Evolutionary conservation across 1,140 invertebrate species (phyloP), one percentile per base, ranked within the genome.

Genomic region (Aphaenogaster rudis): DNA sequence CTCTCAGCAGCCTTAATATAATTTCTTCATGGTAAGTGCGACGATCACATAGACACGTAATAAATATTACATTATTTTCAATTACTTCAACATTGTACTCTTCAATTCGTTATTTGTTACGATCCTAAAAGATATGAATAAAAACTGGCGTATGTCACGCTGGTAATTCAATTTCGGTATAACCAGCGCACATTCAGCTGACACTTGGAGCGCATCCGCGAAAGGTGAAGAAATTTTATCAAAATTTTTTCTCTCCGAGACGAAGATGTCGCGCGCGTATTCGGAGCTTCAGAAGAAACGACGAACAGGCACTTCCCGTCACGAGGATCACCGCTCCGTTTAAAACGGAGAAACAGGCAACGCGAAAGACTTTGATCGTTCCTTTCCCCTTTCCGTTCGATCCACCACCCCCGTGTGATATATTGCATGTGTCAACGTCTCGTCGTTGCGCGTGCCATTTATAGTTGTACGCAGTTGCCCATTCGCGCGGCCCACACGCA

Each of bases 401-500:
- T 52, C 54, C 36, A 48, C 67, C 77, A 64, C 54, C 61, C 11
- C 67, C 45, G 33, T 54, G 74, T 54, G 74, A 50, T 64, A 84
- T 64, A 64, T 64, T 7, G 33, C 59, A 50, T 39, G 64, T 76
- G 71, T 72, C 88, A 67, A 90, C 63, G 54, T 48, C 59, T 85
- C 50, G 61, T 17, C 42, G 45, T 52, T 78, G 64, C 76, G 39
- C 28, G 85, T 90, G 81, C 86, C 90, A 91, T 91, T 91, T 91
- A 91, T 91, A 90, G 90, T 79, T 81, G 48, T 57, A 78, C 54
- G 88, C 71, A 69, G 52, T 52, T 78, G 57, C 48, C 69, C 52
- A 64, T 67, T 81, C 13, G 54, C 57, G 21, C 88, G 39, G 67
- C 86, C 85, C 88, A 90, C 88, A 50, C 36, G 84, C 36, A 52